Percentiles rank a stretch among this genome's conserved stretches.
phyloP scores from a whole-genome alignment of 2,113 vertebrate species.

The Urocolius indicus region DNA sequence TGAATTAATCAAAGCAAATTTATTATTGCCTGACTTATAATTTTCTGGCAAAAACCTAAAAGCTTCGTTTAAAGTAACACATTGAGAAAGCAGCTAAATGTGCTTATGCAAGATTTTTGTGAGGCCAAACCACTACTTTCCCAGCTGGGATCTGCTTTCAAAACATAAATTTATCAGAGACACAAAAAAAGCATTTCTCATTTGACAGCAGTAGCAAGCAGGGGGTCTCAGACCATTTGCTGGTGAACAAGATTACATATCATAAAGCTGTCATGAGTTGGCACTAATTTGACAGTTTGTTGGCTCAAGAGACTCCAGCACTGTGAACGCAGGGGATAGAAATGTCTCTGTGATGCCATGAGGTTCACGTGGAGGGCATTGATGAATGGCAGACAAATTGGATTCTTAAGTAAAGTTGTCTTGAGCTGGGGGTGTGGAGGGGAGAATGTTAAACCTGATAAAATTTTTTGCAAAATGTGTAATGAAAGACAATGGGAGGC shows the following conservation, averaged over 20 bases:
- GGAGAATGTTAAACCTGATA: background rate
- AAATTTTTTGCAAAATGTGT: background rate
- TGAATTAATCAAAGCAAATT: background rate
- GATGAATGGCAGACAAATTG: slow-evolving; percentile 64
- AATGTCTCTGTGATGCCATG: slow-evolving; percentile 55
- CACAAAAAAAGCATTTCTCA: slow-evolving; percentile 19
- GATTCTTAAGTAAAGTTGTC: slow-evolving; percentile 48
- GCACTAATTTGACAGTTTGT: slow-evolving; percentile 74
- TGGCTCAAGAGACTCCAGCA: slow-evolving; percentile 60
- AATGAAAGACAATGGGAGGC: background rate
- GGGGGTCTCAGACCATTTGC: slow-evolving; percentile 70
- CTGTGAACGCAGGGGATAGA: slow-evolving; percentile 44
- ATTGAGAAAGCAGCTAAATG: background rate
- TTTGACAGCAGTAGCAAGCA: slow-evolving; percentile 66
- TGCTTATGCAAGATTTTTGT: slow-evolving; percentile 1
- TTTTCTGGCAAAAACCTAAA: background rate
- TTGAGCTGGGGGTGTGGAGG: background rate
- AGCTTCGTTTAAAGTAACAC: background rate
- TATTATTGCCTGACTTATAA: background rate
- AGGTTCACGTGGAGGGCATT: slow-evolving; percentile 38
- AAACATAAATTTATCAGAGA: slow-evolving; percentile 57
- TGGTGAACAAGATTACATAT: slow-evolving; percentile 71
- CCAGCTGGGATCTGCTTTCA: slow-evolving; percentile 59
- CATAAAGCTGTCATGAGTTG: slow-evolving; percentile 72
- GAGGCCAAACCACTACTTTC: slow-evolving; percentile 11